A percentile compares a stretch with the other conserved stretches of the same genome.
Evolutionary conservation across 2,113 vertebrate genomes (phyloP).

Genomic region (Oxyruncus cristatus): DNA sequence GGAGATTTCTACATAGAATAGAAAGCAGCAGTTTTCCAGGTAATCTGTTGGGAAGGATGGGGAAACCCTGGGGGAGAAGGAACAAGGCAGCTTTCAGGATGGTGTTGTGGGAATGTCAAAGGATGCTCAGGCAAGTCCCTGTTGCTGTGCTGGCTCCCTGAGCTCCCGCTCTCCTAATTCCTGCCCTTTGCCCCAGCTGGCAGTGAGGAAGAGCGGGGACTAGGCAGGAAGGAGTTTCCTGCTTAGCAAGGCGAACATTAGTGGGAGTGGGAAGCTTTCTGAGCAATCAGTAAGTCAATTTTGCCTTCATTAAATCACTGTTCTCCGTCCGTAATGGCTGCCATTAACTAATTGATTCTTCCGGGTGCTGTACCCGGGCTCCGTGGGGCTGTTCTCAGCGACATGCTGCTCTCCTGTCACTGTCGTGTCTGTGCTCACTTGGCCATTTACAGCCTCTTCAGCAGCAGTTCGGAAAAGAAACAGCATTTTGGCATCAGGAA

Average conservation of each 20-base stretch:
- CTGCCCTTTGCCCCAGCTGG: not conserved
- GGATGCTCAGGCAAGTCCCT: not conserved
- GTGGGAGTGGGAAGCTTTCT: slow-evolving; percentile 31
- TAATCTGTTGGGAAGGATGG: not conserved
- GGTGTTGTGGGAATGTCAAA: not conserved
- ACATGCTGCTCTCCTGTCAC: not conserved
- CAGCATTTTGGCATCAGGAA: not conserved
- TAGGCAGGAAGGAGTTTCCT: not conserved
- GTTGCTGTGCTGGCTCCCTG: not conserved
- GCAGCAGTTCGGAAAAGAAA: not conserved
- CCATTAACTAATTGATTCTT: not conserved
- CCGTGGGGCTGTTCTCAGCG: not conserved
- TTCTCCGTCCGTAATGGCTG: not conserved
- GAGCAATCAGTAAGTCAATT: slow-evolving; percentile 46
- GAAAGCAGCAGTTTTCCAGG: not conserved
- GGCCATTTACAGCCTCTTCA: not conserved
- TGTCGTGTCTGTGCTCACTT: too few relatives aligned
- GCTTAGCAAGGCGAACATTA: not conserved
- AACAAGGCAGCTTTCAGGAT: not conserved
- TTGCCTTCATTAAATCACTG: slow-evolving; percentile 39
- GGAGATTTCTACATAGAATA: not conserved
- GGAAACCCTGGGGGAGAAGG: not conserved
- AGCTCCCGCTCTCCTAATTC: not conserved
- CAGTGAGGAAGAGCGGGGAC: not conserved
- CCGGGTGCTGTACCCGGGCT: not conserved